Evolutionary conservation across 2,888 invertebrate species (phyloP), one percentile per base, ranked within the genome.

Genomic region (Notodonta dromedarius): DNA sequence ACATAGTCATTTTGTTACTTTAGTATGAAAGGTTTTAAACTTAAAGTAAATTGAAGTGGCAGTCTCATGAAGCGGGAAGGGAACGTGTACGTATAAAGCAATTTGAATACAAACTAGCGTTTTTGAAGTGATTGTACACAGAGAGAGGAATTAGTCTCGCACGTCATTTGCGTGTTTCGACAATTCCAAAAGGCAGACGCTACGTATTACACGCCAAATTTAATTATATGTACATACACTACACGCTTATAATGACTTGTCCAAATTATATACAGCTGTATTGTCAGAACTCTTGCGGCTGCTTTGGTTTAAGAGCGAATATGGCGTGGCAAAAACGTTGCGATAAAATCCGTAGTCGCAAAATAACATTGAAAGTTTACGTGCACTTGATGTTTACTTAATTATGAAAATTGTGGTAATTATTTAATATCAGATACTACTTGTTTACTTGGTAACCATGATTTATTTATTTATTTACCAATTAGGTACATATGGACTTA

Each of bases 171-270:
- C 65, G 63, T 67, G 67, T 72, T 68, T 62, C 73, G 57, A 67
- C 66, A 64, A 64, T 69, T 73, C 70, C 52, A 65, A 74, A 76
- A 72, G 67, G 63, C 74, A 74, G 74, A 72, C 74, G 62, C 54
- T 66, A 65, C 67, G 68, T 74, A 69, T 65, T 67, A 56, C 72
- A 76, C 74, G 72, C 63, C 67, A 58, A 58, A 54, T 74, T 76
- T 65, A 74, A 74, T 70, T 58, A 63, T 65, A 73, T 68, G 57
- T 72, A 69, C 60, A 72, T 69, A 76, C 65, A 69, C 63, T 61
- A 65, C 61, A 69, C 44, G 65, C 66, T 62, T 60, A 66, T 74
- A 71, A 71, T 63, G 64, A 68, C 66, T 68, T 69, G 76, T 73
- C 69, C 65, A 69, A 75, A 64, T 75, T 75, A 69, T 69, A 69